Evolutionary conservation across 30 jellyfish, hydroid and myxozoan species (phyloP).

Genomic region (Hydractinia symbiolongicarpus): DNA sequence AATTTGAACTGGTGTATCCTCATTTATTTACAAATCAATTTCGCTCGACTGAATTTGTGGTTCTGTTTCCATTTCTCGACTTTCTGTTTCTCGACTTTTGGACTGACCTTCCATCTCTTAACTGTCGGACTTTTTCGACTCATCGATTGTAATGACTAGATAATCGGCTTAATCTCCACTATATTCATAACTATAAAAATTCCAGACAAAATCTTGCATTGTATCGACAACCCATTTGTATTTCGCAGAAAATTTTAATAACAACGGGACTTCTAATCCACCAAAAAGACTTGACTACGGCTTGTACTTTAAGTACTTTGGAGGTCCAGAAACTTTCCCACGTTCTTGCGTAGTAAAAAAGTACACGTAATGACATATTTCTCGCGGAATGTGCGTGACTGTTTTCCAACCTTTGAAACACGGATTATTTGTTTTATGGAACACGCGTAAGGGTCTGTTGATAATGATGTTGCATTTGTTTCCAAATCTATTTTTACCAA

Average conservation of each 20-base stretch:
- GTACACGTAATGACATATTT: background rate
- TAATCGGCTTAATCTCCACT: too few relatives aligned
- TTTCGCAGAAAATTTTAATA: background rate
- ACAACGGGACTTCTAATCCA: conserved; percentile 4
- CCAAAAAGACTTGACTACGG: background rate
- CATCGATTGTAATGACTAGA: too few relatives aligned
- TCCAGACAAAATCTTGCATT: too few relatives aligned
- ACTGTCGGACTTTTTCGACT: too few relatives aligned
- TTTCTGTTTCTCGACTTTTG: too few relatives aligned
- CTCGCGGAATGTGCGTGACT: background rate
- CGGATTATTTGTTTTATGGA: background rate
- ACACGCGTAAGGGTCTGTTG: conserved; percentile 7
- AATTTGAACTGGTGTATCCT: too few relatives aligned
- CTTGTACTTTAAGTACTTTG: background rate
- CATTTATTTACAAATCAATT: too few relatives aligned
- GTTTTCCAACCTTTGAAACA: conserved; percentile 3
- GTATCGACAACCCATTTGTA: too few relatives aligned
- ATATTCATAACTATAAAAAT: too few relatives aligned
- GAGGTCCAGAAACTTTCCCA: conserved; percentile 11
- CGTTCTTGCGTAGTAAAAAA: background rate
- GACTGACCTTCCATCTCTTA: too few relatives aligned
- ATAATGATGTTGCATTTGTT: background rate
- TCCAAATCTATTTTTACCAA: conserved; percentile 13
- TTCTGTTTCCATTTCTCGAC: too few relatives aligned
- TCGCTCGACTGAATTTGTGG: too few relatives aligned